These are phyloP conservation scores for Pristionchus exspectatus DNA, from an alignment of 2,888 invertebrate species.

Conservation along the genomic window DNA sequence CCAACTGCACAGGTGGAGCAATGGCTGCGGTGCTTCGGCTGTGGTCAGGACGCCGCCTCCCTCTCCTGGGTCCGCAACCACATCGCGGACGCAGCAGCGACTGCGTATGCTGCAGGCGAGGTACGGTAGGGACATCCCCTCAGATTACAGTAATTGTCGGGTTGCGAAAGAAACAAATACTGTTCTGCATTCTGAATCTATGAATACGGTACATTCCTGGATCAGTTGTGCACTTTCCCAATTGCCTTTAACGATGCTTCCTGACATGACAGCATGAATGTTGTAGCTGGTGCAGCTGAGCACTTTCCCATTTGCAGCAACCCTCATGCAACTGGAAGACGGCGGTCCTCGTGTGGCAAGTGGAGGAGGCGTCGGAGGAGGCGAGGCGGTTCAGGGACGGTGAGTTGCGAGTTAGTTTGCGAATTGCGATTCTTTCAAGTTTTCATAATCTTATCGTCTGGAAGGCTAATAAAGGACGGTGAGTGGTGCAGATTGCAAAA, in stretches of 20 bases:
- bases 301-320: not conserved
- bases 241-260: no score
- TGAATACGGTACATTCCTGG: no score
- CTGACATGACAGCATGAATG: no score
- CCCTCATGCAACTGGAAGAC: not conserved
- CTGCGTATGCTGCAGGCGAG: not conserved
- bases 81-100: not conserved
- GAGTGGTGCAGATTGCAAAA: not conserved
- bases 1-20: not conserved
- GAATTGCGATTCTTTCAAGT: not conserved
- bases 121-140: not conserved
- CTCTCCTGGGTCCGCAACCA: not conserved
- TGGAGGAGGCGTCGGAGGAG: conserved; percentile 6
- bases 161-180: no score
- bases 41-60: not conserved
- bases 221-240: no score
- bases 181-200: no score
- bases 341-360: not conserved
- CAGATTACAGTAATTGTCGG: no score
- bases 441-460: not conserved
- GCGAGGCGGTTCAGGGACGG: not conserved
- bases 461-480: not conserved
- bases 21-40: conserved; percentile 2
- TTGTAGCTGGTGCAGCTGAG: not conserved
- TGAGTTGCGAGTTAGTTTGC: not conserved